Conservation (phyloP, 2,113 vertebrate genomes). For the Candoia aspera region DNA sequence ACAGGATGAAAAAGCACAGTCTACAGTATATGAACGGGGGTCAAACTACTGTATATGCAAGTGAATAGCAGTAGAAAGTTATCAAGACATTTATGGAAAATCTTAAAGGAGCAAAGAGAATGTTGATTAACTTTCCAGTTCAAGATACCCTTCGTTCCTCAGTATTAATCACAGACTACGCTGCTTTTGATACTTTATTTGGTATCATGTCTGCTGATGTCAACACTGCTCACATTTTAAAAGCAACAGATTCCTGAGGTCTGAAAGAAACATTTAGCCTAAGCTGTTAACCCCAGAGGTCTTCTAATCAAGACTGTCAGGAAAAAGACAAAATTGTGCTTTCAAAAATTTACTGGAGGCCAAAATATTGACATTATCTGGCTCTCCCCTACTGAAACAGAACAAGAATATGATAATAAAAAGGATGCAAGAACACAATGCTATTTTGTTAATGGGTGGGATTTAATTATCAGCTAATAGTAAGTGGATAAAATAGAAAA, state of each 20-base stretch:
- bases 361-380: conserved; percentile 54
- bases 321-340: conserved; percentile 44
- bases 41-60: neutral
- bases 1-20: neutral
- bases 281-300: conserved; percentile 47
- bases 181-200: neutral
- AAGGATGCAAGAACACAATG: conserved; percentile 41
- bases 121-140: neutral
- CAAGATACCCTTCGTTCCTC: neutral
- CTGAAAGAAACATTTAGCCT: conserved; percentile 41
- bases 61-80: neutral
- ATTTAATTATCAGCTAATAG: conserved; percentile 51
- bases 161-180: neutral
- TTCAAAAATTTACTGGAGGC: conserved; percentile 43
- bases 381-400: conserved; percentile 51
- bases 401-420: conserved; percentile 48
- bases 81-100: neutral
- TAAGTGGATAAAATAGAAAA: conserved; percentile 54
- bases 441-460: conserved; percentile 41
- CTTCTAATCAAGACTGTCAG: conserved; percentile 39
- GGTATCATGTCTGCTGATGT: neutral
- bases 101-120: neutral
- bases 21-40: neutral
- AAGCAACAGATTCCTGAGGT: neutral
- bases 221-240: neutral